These are phyloP conservation scores for Gymnodraco acuticeps DNA, from an alignment of 2,797 vertebrate species.

Conservation along the genomic window DNA sequence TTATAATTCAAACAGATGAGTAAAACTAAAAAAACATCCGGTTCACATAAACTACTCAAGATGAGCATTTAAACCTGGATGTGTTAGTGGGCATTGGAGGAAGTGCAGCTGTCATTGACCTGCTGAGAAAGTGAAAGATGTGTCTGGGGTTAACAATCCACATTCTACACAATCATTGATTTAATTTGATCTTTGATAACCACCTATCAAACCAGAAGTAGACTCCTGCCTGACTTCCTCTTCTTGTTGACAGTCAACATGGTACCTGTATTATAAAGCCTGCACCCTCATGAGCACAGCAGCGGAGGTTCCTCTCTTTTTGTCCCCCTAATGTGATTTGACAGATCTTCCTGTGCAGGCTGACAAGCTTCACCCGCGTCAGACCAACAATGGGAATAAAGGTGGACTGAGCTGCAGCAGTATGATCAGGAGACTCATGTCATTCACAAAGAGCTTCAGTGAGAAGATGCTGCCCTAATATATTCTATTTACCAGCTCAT, in stretches of 20 bases:
- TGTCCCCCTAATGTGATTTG: constrained; percentile 37
- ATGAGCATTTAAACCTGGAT: no score
- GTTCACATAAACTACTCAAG: no score
- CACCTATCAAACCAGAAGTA: not conserved
- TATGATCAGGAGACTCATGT: constrained; percentile 5
- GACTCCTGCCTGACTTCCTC: not conserved
- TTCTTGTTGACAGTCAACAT: not conserved
- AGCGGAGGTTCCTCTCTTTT: constrained; percentile 5
- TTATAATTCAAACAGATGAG: no score
- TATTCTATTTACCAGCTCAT: no score
- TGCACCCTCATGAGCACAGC: not conserved
- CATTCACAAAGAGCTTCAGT: constrained; percentile 6
- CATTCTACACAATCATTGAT: not conserved
- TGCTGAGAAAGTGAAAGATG: not conserved
- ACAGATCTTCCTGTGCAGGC: constrained; percentile 17
- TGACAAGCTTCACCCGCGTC: constrained; percentile 26
- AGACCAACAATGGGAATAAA: constrained; percentile 18
- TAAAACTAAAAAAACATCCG: no score
- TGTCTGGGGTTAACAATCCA: not conserved
- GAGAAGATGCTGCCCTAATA: not conserved
- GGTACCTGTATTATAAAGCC: not conserved
- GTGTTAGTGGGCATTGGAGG: no score
- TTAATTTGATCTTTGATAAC: not conserved
- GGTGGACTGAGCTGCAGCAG: not conserved
- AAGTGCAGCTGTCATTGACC: not conserved